These are phyloP conservation scores for Aplochiton taeniatus DNA, from an alignment of 2,797 vertebrate genomes.

Conservation along the genomic window DNA sequence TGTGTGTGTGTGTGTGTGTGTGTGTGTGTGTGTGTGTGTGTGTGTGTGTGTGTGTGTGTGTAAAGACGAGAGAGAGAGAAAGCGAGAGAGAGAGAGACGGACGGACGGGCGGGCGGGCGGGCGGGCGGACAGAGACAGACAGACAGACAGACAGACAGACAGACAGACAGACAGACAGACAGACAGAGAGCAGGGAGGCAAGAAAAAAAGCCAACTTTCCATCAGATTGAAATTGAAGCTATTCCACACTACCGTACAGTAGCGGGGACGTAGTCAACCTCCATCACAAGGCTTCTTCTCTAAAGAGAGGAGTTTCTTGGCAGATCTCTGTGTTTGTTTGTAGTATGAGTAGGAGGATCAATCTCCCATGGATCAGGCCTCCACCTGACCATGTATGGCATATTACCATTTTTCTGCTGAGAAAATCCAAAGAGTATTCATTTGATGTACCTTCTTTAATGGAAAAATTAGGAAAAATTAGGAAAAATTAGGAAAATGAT, in stretches of 20 bases:
- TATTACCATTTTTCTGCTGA: conserved; percentile 50
- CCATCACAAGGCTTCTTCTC: too few relatives aligned
- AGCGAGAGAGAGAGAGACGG: conserved; percentile 26
- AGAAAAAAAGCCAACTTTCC: conserved; percentile 34
- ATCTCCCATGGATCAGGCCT: conserved; percentile 58
- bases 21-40: conserved; percentile 19
- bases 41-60: conserved; percentile 32
- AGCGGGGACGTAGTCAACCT: conserved; percentile 20
- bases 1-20: conserved; percentile 20
- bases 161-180: conserved; percentile 28
- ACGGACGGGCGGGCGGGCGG: too few relatives aligned
- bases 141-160: not conserved
- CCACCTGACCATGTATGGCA: conserved; percentile 44
- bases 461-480: too few relatives aligned
- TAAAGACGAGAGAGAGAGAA: not conserved
- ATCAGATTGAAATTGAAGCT: conserved; percentile 59
- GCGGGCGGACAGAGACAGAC: too few relatives aligned
- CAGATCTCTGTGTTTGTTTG: conserved; percentile 53
- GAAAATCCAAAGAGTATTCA: conserved; percentile 34
- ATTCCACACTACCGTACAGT: conserved; percentile 39
- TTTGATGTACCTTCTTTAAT: conserved; percentile 45
- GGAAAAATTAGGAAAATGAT: too few relatives aligned
- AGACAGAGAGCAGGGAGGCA: conserved; percentile 37
- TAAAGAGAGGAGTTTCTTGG: conserved; percentile 43
- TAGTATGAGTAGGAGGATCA: conserved; percentile 68